Conservation (phyloP, 2,113 vertebrate species). For the Collichthys lucidus region DNA sequence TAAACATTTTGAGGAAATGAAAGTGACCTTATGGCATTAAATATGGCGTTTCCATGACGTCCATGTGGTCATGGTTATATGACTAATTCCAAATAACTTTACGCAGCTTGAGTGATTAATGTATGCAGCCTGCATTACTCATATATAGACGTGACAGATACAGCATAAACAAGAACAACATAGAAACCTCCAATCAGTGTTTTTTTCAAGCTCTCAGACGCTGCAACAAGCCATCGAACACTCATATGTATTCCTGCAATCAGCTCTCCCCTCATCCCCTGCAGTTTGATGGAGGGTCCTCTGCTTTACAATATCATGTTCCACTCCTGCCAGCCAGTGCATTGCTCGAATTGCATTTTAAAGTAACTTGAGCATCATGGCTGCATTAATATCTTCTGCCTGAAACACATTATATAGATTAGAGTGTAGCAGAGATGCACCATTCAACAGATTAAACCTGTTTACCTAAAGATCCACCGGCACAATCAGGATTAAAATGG, state of each 20-base stretch:
- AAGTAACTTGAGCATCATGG: constrained; percentile 51
- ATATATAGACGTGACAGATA: constrained; percentile 3
- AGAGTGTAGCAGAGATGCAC: constrained; percentile 50
- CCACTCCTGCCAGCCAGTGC: constrained; percentile 16
- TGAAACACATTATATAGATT: constrained; percentile 67
- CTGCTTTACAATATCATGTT: constrained; percentile 37
- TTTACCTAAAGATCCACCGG: constrained; percentile 54
- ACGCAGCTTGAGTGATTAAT: not conserved
- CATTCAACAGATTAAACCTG: constrained; percentile 54
- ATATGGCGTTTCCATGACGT: constrained; percentile 2
- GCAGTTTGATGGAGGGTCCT: constrained; percentile 21
- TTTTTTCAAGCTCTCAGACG: constrained; percentile 29
- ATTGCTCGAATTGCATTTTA: constrained; percentile 41
- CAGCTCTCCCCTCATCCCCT: not conserved
- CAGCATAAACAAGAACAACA: constrained; percentile 1
- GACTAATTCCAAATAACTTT: not conserved
- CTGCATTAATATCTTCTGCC: constrained; percentile 35
- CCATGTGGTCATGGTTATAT: not conserved
- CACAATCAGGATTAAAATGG: constrained; percentile 61
- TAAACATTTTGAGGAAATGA: constrained; percentile 20
- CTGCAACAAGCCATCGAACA: not conserved
- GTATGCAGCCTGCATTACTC: not conserved
- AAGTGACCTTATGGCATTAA: constrained; percentile 18
- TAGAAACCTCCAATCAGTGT: constrained; percentile 26
- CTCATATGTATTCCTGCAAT: constrained; percentile 23